phyloP scores from a whole-genome alignment of 2,113 vertebrate species.

The Boulengeromyrus knoepffleri region DNA sequence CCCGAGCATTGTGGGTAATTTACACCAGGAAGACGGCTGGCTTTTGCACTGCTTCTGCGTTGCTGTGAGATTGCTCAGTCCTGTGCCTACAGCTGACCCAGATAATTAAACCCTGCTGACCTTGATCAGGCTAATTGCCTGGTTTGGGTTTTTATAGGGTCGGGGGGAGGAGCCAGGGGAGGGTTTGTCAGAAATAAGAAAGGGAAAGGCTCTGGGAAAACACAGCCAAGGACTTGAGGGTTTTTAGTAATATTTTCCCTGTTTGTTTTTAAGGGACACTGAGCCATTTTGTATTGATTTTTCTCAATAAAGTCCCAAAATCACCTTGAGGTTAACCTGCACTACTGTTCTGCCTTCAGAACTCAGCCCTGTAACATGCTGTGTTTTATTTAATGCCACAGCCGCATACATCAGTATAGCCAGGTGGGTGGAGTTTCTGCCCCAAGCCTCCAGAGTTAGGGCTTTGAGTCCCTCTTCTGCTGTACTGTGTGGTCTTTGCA shows the following conservation, averaged over 20 bases:
- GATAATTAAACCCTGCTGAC: background rate
- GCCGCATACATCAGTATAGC: background rate
- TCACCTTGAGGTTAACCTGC: background rate
- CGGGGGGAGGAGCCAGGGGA: background rate
- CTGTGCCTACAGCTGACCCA: constrained; percentile 4
- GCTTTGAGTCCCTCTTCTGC: background rate
- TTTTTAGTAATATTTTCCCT: background rate
- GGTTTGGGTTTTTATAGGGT: background rate
- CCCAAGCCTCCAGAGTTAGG: background rate
- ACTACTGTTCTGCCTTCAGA: background rate
- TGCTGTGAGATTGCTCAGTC: background rate
- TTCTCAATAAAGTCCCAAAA: background rate
- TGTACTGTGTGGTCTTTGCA: background rate
- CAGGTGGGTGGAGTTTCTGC: background rate
- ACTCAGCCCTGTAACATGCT: background rate
- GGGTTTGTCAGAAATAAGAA: background rate
- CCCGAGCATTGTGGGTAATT: background rate
- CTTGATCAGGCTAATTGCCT: constrained; percentile 2
- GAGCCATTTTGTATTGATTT: background rate
- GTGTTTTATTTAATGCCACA: background rate
- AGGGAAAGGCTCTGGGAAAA: background rate
- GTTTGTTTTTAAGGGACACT: background rate
- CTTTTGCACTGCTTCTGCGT: background rate
- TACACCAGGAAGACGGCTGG: background rate
- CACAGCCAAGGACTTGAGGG: background rate